Evolutionary conservation across 2,797 vertebrate species (phyloP).

Genomic region (Sebastes matsubarae): DNA sequence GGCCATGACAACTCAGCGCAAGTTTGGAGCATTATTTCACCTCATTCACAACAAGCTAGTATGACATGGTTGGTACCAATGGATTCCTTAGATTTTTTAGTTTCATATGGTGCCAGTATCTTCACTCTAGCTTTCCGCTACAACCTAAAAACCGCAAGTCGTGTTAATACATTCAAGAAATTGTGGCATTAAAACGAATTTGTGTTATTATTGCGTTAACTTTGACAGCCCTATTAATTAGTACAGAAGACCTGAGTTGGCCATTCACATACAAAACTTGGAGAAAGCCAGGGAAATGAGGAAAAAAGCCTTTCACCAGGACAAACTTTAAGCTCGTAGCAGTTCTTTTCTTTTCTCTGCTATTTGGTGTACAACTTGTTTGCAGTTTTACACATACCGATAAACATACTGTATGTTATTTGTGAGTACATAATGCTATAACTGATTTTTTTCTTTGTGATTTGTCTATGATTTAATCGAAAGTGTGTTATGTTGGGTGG

Average conservation of each 20-base stretch:
- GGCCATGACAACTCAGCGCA: rapidly evolving
- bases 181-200: neutral
- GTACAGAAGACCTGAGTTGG: neutral
- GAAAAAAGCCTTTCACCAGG: neutral
- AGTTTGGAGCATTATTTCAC: too few species aligned
- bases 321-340: neutral
- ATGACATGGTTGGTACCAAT: too few species aligned
- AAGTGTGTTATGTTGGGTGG: neutral
- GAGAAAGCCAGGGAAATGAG: neutral
- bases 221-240: neutral
- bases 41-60: too few species aligned
- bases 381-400: neutral
- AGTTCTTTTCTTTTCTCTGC: neutral
- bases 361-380: neutral
- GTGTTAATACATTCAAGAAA: too few species aligned
- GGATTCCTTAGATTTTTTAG: too few species aligned
- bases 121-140: too few species aligned
- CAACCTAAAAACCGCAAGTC: too few species aligned
- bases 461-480: neutral
- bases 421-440: neutral
- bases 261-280: neutral
- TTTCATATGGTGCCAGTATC: too few species aligned
- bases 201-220: neutral
- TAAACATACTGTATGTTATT: neutral
- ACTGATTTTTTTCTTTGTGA: neutral